A percentile compares a stretch with the other conserved stretches of the same genome.
Evolutionary conservation across 1,140 invertebrate genomes (phyloP).

Genomic region (Macrosteles quadrilineatus): DNA sequence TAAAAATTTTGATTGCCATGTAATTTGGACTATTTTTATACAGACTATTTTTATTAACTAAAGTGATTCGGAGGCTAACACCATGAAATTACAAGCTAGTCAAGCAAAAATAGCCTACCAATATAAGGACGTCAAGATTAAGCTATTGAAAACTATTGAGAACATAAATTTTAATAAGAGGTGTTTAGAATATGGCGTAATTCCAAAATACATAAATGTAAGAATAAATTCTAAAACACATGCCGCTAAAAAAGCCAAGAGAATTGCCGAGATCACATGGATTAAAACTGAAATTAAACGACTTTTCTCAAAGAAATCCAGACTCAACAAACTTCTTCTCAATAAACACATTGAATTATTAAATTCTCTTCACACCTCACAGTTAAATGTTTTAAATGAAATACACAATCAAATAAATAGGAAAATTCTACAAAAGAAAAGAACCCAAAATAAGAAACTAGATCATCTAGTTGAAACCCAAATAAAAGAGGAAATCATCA

Average conservation of each 20-base stretch:
- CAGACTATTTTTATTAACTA: too few relatives aligned
- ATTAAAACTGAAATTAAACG: not conserved
- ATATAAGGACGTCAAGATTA: not conserved
- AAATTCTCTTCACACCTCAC: not conserved
- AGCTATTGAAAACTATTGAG: not conserved
- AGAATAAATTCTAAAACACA: not conserved
- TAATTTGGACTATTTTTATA: too few relatives aligned
- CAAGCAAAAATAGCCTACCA: too few relatives aligned
- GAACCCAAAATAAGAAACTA: not conserved
- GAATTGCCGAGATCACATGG: not conserved
- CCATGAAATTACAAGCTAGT: too few relatives aligned
- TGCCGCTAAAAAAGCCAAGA: not conserved
- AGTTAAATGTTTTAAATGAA: not conserved
- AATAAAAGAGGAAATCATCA: not conserved
- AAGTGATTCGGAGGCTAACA: too few relatives aligned
- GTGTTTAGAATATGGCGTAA: not conserved
- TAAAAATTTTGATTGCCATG: too few relatives aligned
- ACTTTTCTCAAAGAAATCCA: not conserved
- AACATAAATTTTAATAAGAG: not conserved
- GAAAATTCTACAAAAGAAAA: not conserved
- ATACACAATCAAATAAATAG: not conserved
- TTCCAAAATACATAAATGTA: not conserved
- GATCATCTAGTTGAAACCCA: not conserved
- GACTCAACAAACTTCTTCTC: not conserved
- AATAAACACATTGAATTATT: not conserved